phyloP scores from a whole-genome alignment of 2,888 invertebrate species.

The Campopleginae sp. region DNA sequence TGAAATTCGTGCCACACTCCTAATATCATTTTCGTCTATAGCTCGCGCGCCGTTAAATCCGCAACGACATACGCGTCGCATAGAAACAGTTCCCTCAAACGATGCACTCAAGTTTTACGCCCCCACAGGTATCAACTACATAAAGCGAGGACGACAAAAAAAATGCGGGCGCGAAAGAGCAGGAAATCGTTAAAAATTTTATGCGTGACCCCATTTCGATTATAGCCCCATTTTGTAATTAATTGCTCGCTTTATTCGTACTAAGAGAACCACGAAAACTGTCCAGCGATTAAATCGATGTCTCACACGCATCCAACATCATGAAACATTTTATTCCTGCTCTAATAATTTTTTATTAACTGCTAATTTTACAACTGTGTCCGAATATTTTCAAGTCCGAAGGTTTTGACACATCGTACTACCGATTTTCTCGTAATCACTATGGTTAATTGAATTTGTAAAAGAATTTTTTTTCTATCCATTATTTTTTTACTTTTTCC shows the following conservation, averaged over 20 bases:
- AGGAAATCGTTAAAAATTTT: conserved; percentile 13
- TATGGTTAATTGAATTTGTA: too few relatives aligned
- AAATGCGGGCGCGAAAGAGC: conserved; percentile 10
- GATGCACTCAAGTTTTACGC: conserved; percentile 24
- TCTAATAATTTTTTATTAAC: background rate
- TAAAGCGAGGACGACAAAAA: background rate
- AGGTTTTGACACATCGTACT: background rate
- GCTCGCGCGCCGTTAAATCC: conserved; percentile 47
- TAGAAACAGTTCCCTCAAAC: conserved; percentile 25
- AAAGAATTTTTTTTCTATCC: background rate
- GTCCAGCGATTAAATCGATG: background rate
- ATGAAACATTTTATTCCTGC: background rate
- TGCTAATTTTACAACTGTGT: background rate
- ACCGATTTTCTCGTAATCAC: background rate
- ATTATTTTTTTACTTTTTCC: background rate
- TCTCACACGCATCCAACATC: background rate
- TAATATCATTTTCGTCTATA: conserved; percentile 52
- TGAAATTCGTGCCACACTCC: background rate
- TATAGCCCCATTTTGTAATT: conserved; percentile 21
- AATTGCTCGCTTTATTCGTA: background rate
- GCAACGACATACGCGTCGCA: conserved; percentile 2
- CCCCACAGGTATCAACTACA: conserved; percentile 8
- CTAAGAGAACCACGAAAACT: background rate
- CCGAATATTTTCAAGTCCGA: background rate
- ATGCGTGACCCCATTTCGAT: conserved; percentile 20